These are phyloP conservation scores for Hipposideros armiger DNA, from an alignment of 2,113 vertebrate species.

Conservation along the genomic window DNA sequence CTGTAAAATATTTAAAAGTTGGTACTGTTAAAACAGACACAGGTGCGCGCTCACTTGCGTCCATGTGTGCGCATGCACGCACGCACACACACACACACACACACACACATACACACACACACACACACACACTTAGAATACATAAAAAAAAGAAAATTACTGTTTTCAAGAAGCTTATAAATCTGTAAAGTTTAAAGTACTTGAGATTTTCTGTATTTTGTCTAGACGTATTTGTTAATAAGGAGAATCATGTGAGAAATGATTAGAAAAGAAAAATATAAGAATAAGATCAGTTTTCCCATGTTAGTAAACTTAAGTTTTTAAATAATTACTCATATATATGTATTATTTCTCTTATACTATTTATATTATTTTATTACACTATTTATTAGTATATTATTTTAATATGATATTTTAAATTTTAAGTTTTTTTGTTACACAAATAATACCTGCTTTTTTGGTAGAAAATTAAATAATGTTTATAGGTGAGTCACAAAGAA, in stretches of 20 bases:
- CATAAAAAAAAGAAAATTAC: not conserved
- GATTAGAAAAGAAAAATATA: not conserved
- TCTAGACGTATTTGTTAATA: not conserved
- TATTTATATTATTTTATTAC: not conserved
- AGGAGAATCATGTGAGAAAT: not conserved
- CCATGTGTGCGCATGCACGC: too few species aligned
- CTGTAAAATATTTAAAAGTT: not conserved
- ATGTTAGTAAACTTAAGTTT: not conserved
- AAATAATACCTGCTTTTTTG: not conserved
- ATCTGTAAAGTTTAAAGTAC: not conserved
- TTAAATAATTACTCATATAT: not conserved
- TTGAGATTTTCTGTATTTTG: not conserved
- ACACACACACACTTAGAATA: not conserved
- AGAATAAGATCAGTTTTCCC: not conserved
- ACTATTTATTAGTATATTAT: not conserved
- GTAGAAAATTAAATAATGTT: not conserved
- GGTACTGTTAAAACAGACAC: not conserved
- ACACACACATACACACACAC: not conserved
- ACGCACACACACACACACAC: too few species aligned
- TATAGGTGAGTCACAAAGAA: not conserved
- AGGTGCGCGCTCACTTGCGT: too few species aligned
- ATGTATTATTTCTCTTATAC: not conserved
- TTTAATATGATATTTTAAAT: not conserved
- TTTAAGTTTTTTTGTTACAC: not conserved
- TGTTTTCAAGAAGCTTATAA: not conserved